phyloP scores from a whole-genome alignment of 2,797 vertebrate genomes.

The Coreius guichenoti region DNA sequence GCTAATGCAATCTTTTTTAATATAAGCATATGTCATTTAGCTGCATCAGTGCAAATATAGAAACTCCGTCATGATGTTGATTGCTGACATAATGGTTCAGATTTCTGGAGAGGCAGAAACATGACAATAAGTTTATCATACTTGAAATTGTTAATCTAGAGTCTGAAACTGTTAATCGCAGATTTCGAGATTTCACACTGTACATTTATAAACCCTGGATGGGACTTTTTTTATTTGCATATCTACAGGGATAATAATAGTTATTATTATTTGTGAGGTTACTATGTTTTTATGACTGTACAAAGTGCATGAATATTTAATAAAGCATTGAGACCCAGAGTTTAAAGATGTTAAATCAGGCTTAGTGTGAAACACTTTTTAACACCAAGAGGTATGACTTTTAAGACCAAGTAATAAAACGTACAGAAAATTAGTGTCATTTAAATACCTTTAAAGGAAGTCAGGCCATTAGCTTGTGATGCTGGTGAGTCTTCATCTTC shows the following conservation, averaged over 20 bases:
- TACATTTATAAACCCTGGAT: background rate
- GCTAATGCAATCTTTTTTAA: background rate
- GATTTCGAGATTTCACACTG: background rate
- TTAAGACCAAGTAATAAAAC: background rate
- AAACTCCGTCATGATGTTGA: background rate
- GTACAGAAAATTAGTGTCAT: background rate
- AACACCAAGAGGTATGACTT: background rate
- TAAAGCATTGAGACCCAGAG: background rate
- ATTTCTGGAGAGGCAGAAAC: background rate
- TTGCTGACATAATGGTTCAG: background rate
- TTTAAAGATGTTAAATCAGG: background rate
- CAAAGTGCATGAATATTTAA: background rate
- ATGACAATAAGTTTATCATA: background rate
- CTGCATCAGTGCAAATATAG: background rate
- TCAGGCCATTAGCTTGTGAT: conserved; percentile 14
- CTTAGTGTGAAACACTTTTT: background rate
- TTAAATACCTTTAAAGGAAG: conserved; percentile 47
- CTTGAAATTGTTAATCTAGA: background rate
- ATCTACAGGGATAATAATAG: background rate
- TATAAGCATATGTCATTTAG: background rate
- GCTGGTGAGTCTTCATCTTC: conserved; percentile 16
- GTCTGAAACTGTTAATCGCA: background rate
- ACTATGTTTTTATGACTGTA: background rate
- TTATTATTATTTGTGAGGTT: background rate
- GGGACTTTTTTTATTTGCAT: background rate